Conservation (phyloP, 2,888 invertebrate genomes). For the Leptogaster cylindrica region DNA sequence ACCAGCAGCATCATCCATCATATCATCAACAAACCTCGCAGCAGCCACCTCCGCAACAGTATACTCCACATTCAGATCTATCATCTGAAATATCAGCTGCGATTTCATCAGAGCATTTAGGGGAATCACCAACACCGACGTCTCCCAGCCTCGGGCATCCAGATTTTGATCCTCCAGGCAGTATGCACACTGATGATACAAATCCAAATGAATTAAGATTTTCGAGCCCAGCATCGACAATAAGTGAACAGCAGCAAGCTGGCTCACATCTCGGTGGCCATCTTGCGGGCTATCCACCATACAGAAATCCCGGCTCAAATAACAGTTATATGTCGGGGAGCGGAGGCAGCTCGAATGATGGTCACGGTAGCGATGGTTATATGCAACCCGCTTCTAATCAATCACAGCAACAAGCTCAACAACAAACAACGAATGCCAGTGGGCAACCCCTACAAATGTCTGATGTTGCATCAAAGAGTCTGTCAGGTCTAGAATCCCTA, state of each 20-base stretch:
- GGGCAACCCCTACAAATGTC: conserved; percentile 43
- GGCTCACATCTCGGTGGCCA: not conserved
- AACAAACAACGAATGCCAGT: conserved; percentile 45
- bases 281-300: conserved; percentile 49
- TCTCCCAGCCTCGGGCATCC: conserved; percentile 74
- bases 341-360: conserved; percentile 38
- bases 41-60: conserved; percentile 60
- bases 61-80: conserved; percentile 73
- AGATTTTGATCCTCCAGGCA: conserved; percentile 76
- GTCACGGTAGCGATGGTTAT: conserved; percentile 33
- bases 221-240: conserved; percentile 62
- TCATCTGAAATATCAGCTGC: conserved; percentile 80
- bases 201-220: conserved; percentile 63
- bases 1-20: conserved; percentile 46
- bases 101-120: conserved; percentile 72
- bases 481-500: conserved; percentile 85
- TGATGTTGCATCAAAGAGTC: conserved; percentile 83
- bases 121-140: conserved; percentile 69
- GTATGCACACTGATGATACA: conserved; percentile 62
- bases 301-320: conserved; percentile 55
- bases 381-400: conserved; percentile 37
- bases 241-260: conserved; percentile 48
- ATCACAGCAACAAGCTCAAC: conserved; percentile 50
- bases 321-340: conserved; percentile 49
- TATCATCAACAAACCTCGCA: conserved; percentile 49